Base-by-base conservation (phyloP, 2,113 vertebrate genomes). In the Turdus rufiventris region DNA sequence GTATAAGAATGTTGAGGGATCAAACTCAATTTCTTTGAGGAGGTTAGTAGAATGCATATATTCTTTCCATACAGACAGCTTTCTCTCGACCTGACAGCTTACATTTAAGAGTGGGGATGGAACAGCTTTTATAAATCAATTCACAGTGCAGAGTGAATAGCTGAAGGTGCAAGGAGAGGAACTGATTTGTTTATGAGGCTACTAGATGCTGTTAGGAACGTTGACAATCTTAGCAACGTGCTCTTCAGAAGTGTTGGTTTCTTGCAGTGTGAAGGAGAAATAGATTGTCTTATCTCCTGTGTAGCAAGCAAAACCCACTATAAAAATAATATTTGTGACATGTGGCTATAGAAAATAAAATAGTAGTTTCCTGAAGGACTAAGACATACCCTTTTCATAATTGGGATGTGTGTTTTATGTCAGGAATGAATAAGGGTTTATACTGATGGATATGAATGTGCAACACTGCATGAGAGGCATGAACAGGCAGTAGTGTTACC, bases 391-490 rank as follows among this genome's bases (percentile, higher is more conserved):
- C 25, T 66, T 83, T 86, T 50, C 29, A 71, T 19, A 34, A 42
- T 7, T 2, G 5, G 29, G 26, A 60, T 43, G 9, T 47, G 19
- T 42, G 6, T 13, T 71, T 85, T 58, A 28, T 54, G 19, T 71
- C 20, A 62, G 14, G 31, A 85, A 62, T 62, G 23, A 74, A 3
- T 25, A 77, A 0, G 4, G 40, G 26, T 23, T 66, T 24, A n/a
- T n/a, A 40, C 6, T 34, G 8, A 53, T 8, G 29, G 12, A 8
- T 60, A 25, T 58, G 26, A 76, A 80, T 18, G 29, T 16, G 14
- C 53, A 78, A 28, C 0, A 0, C 8, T 51, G 17, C 29, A 33
- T 48, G 43, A 53, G 28, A 56, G 8, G 7, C 31, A 38, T 12
- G 25, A 78, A 63, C 12, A 36, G 12, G 10, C 21, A 67, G 10